Evolutionary conservation across 1,140 invertebrate genomes (phyloP).

Genomic region (Formica selysi): DNA sequence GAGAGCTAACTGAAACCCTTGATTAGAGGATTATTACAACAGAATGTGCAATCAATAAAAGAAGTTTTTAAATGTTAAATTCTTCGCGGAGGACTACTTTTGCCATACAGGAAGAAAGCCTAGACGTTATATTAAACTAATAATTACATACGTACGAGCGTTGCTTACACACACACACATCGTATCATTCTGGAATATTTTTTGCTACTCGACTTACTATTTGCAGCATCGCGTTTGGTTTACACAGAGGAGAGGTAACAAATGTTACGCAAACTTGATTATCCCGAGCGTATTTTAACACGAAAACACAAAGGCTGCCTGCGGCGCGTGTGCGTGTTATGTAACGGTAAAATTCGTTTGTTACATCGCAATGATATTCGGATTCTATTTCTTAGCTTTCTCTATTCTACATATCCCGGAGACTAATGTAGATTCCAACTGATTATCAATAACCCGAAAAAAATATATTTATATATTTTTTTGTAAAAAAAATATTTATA

Average conservation of each 20-base stretch:
- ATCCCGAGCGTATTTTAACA: slow-evolving; percentile 52
- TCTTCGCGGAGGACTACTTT: background rate
- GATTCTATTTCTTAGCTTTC: background rate
- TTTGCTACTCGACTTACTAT: slow-evolving; percentile 24
- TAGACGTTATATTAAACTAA: background rate
- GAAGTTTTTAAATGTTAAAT: background rate
- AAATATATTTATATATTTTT: background rate
- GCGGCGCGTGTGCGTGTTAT: slow-evolving; percentile 20
- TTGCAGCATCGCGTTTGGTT: slow-evolving; percentile 18
- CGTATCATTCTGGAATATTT: slow-evolving; percentile 1
- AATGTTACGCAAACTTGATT: slow-evolving; percentile 62
- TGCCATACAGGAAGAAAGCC: background rate
- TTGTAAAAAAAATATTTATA: background rate
- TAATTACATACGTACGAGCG: background rate
- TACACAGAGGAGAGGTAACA: slow-evolving; percentile 36
- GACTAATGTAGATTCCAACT: slow-evolving; percentile 1
- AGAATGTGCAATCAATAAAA: background rate
- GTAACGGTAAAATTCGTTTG: slow-evolving; percentile 50
- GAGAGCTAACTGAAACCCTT: background rate
- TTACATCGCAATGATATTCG: slow-evolving; percentile 40
- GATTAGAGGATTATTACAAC: background rate
- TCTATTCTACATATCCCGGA: background rate
- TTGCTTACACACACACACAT: background rate
- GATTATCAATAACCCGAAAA: background rate
- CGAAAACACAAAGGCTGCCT: slow-evolving; percentile 54